A percentile compares a stretch with the other conserved stretches of the same genome.
Conservation (phyloP, 2,888 invertebrate genomes). For the Idaea biselata region DNA sequence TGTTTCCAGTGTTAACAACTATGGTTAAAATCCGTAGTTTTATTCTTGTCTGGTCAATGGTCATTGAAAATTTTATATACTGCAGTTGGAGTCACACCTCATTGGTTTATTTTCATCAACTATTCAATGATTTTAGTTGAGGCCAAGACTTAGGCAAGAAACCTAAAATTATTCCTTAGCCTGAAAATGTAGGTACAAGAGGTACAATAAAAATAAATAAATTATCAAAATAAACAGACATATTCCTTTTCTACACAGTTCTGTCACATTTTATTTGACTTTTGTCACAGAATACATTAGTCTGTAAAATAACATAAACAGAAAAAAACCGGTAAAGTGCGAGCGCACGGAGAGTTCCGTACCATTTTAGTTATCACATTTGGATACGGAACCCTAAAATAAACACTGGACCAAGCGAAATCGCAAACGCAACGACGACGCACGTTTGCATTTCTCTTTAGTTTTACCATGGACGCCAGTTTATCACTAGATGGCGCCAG, state of each 20-base stretch:
- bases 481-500: too few relatives aligned
- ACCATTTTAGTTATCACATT: too few relatives aligned
- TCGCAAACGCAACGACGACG: too few relatives aligned
- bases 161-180: neutral
- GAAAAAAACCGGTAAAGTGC: neutral
- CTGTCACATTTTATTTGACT: neutral
- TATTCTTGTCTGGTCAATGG: conserved; percentile 39
- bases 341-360: too few relatives aligned
- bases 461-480: too few relatives aligned
- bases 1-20: conserved; percentile 54
- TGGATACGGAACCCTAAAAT: too few relatives aligned
- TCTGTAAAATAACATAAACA: neutral
- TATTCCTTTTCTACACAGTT: neutral
- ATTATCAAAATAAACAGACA: conserved; percentile 6
- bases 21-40: conserved; percentile 52
- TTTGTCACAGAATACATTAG: neutral
- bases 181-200: neutral
- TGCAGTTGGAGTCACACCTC: conserved; percentile 34
- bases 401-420: too few relatives aligned
- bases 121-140: neutral
- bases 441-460: too few relatives aligned
- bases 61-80: conserved; percentile 43
- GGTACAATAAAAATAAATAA: conserved; percentile 2
- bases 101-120: conserved; percentile 22
- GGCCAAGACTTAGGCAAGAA: conserved; percentile 2